These are phyloP conservation scores for Yoshiicerus persimilis DNA, from an alignment of 1,140 invertebrate species.

Conservation along the genomic window DNA sequence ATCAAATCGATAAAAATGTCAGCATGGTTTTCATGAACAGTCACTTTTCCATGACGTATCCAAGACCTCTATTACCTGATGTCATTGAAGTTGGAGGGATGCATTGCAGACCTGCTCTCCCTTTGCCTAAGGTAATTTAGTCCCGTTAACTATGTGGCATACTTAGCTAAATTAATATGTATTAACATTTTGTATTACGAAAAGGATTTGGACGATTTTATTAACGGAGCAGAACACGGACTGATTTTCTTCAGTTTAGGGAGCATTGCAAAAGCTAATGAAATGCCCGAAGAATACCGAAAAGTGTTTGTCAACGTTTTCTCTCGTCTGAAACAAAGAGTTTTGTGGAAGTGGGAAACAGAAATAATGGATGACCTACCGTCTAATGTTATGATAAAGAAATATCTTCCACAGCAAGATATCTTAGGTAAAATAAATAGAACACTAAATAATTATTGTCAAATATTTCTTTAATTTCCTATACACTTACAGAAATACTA, in stretches of 20 bases:
- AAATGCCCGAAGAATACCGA: constrained; percentile 20
- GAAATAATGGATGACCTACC: constrained; percentile 52
- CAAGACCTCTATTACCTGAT: constrained; percentile 57
- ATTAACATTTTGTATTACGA: neutral
- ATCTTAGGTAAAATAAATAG: constrained; percentile 25
- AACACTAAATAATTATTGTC: neutral
- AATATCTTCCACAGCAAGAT: constrained; percentile 70
- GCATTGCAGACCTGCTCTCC: constrained; percentile 17
- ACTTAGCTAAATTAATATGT: neutral
- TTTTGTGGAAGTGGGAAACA: constrained; percentile 72
- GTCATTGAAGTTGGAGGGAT: constrained; percentile 62
- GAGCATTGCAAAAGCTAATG: constrained; percentile 46
- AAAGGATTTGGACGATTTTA: constrained; percentile 46
- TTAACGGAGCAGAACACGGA: constrained; percentile 57
- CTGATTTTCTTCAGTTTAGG: constrained; percentile 73
- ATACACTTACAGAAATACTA: neutral
- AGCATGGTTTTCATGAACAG: constrained; percentile 62
- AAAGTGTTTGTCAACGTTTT: constrained; percentile 34
- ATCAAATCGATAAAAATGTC: constrained; percentile 56
- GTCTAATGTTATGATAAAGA: constrained; percentile 63
- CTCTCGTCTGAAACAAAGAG: constrained; percentile 59
- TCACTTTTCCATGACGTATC: constrained; percentile 58
- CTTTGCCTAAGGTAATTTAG: constrained; percentile 26
- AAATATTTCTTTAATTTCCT: neutral
- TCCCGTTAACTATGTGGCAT: neutral